Evolutionary conservation across 2,797 vertebrate genomes (phyloP), one percentile per base, ranked within the genome.

Genomic region (Tenualosa ilisha): DNA sequence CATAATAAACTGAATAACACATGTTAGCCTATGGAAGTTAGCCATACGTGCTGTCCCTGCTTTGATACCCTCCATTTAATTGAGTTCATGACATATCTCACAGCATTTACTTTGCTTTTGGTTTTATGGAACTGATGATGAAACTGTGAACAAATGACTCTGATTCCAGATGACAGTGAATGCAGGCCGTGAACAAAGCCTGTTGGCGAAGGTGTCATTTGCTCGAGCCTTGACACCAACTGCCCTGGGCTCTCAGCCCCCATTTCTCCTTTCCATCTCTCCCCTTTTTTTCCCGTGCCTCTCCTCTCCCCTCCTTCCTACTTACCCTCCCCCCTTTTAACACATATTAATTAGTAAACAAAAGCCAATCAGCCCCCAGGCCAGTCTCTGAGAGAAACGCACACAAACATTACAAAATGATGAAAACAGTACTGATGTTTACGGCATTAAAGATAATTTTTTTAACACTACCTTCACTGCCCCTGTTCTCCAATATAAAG

Each of bases 311-410:
- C 26, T 37, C 11, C 3, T 68, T n/a, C n/a, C 2, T 3, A 6
- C 15, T 20, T 37, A 17, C 1, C 68, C 37, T 6, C 53, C 37
- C 68, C 31, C 75, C 50, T 51, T 81, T 83, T 59, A 12, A 65
- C 31, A 7, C 2, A 24, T 31, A 81, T 79, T 86, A 90, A 87
- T 89, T 65, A 8, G 86, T 82, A 89, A 88, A 89, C 75, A 85
- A 89, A 86, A 86, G 84, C 75, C 51, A 82, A 75, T 37, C 82
- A 50, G 82, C 81, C 82, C 51, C 50, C 31, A 89, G 68, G 46
- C 81, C 50, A 59, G 68, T 85, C 82, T 63, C 65, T 81, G 82
- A 68, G 65, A 17, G 26, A 75, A 75, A 75, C 1, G 6, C 31
- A 43, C 15, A 37, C 2, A 72, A 31, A 40, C 68, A 40, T 40